These are phyloP conservation scores for rabbit (Oryctolagus cuniculus) DNA, from an alignment of 2,113 vertebrate genomes.

Conservation along the genomic window mOryCun1.1 NC_091435.1:74238501-74239000, in stretches of 20 bases:
- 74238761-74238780: neutral
- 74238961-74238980: slow-evolving; percentile 42
- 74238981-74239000: slow-evolving; percentile 54
- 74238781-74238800: neutral
- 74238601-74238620: neutral
- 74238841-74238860: slow-evolving; percentile 7
- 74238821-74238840: neutral
- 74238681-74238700: neutral
- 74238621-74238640: neutral
- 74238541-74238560: neutral
- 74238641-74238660: slow-evolving; percentile 3
- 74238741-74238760: slow-evolving; percentile 4
- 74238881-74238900: neutral
- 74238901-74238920: slow-evolving; percentile 34
- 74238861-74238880: slow-evolving; percentile 56
- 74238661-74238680: slow-evolving; percentile 2
- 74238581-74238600: neutral
- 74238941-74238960: slow-evolving; percentile 5
- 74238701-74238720: neutral
- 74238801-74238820: neutral
- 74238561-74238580: neutral
- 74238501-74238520: neutral
- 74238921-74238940: neutral
- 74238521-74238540: neutral
- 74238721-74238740: neutral